phyloP scores from a whole-genome alignment of 1,140 invertebrate genomes.

The Latrodectus geometricus region DNA sequence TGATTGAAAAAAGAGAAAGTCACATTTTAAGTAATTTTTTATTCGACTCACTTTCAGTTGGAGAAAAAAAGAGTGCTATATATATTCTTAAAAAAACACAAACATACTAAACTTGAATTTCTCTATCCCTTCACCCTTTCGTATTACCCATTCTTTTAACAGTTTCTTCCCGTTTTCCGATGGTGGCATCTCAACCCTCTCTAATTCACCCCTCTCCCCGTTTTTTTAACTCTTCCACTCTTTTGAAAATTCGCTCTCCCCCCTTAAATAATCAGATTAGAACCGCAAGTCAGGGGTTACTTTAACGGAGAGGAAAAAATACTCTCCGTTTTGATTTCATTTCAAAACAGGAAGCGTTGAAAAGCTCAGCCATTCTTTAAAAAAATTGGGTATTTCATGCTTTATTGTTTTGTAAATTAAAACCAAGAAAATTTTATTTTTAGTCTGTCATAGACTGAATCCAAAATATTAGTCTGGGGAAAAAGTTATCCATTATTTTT shows the following conservation, averaged over 20 bases:
- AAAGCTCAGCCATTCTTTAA: too few species aligned
- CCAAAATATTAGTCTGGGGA: too few species aligned
- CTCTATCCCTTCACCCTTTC: neutral
- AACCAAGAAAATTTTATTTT: too few species aligned
- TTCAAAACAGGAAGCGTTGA: too few species aligned
- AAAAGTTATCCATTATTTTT: too few species aligned
- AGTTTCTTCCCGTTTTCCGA: constrained; percentile 45
- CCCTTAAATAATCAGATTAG: constrained; percentile 55
- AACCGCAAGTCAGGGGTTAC: constrained; percentile 11
- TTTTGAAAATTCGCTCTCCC: neutral
- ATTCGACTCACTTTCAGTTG: constrained; percentile 6
- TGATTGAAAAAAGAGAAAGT: too few species aligned
- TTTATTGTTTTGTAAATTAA: too few species aligned
- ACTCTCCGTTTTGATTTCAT: neutral
- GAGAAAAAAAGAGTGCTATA: constrained; percentile 14
- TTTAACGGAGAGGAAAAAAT: neutral
- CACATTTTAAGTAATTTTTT: neutral
- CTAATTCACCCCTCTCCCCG: neutral
- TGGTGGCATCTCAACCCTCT: neutral
- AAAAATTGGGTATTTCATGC: too few species aligned
- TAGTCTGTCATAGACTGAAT: too few species aligned
- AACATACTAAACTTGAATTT: neutral
- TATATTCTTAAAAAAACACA: too few species aligned
- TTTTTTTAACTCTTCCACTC: constrained; percentile 28
- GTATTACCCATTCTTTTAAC: constrained; percentile 5